These are phyloP conservation scores for Carcina quercana DNA, from an alignment of 2,888 invertebrate genomes.

Conservation along the genomic window DNA sequence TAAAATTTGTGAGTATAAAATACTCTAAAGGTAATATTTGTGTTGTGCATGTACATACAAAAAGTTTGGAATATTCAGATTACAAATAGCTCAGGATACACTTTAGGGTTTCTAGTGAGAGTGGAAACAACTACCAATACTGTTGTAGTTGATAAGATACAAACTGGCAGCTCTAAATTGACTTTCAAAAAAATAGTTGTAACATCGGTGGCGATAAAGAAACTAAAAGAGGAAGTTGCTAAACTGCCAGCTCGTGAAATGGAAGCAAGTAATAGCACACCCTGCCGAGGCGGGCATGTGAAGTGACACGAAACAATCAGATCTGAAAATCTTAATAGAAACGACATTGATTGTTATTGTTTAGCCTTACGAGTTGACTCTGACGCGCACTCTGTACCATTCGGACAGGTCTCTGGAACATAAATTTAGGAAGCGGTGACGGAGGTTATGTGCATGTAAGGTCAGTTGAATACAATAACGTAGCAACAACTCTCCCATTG, in stretches of 20 bases:
- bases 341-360: constrained; percentile 67
- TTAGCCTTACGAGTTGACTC: constrained; percentile 88
- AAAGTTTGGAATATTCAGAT: too few species aligned
- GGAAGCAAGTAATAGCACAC: constrained; percentile 64
- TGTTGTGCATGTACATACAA: too few species aligned
- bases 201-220: background rate
- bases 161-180: constrained; percentile 54
- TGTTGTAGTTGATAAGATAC: constrained; percentile 34
- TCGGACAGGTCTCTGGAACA: constrained; percentile 81
- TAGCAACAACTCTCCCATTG: too few species aligned
- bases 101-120: too few species aligned
- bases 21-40: too few species aligned
- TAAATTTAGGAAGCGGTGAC: constrained; percentile 65
- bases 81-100: too few species aligned
- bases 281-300: constrained; percentile 69
- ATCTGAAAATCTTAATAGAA: constrained; percentile 62
- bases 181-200: background rate
- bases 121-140: too few species aligned
- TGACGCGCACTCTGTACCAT: constrained; percentile 89
- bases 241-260: constrained; percentile 65
- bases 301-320: constrained; percentile 69
- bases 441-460: constrained; percentile 52
- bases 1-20: too few species aligned
- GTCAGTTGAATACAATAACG: too few species aligned
- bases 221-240: constrained; percentile 3